A percentile compares a stretch with the other conserved stretches of the same genome.
These are phyloP conservation scores for Drosophila repletoides DNA, from an alignment of 1,140 invertebrate genomes.

Conservation along the genomic window DNA sequence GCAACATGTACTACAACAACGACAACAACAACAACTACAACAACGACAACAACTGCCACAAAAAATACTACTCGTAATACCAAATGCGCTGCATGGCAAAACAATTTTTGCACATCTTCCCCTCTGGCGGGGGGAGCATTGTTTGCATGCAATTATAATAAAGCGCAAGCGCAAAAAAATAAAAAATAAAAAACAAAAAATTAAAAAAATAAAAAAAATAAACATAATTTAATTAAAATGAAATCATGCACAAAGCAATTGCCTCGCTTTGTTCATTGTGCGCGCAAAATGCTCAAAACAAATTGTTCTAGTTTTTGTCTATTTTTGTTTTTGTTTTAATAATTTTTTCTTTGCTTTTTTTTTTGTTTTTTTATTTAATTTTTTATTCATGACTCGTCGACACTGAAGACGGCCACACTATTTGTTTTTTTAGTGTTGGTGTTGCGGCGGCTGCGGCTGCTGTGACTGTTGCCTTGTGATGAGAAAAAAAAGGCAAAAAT, in stretches of 20 bases:
- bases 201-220: constrained; percentile 16
- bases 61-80: constrained; percentile 56
- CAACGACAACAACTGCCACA: constrained; percentile 29
- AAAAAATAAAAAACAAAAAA: constrained; percentile 27
- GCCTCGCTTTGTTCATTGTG: constrained; percentile 76
- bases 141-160: constrained; percentile 73
- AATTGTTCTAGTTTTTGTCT: constrained; percentile 75
- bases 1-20: constrained; percentile 45
- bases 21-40: background rate
- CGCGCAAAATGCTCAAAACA: constrained; percentile 58
- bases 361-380: constrained; percentile 32
- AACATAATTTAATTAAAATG: constrained; percentile 81
- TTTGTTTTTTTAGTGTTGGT: constrained; percentile 43
- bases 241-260: constrained; percentile 80
- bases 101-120: constrained; percentile 61
- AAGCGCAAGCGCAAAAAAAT: constrained; percentile 38
- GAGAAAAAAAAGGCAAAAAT: constrained; percentile 27
- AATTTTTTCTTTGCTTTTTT: constrained; percentile 35
- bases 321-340: constrained; percentile 30
- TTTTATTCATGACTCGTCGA: constrained; percentile 74
- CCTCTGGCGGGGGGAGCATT: constrained; percentile 20
- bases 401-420: constrained; percentile 61
- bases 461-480: constrained; percentile 45
- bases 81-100: constrained; percentile 56
- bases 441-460: constrained; percentile 11